phyloP scores from a whole-genome alignment of 2,888 invertebrate genomes.

The Drosophila colorata region DNA sequence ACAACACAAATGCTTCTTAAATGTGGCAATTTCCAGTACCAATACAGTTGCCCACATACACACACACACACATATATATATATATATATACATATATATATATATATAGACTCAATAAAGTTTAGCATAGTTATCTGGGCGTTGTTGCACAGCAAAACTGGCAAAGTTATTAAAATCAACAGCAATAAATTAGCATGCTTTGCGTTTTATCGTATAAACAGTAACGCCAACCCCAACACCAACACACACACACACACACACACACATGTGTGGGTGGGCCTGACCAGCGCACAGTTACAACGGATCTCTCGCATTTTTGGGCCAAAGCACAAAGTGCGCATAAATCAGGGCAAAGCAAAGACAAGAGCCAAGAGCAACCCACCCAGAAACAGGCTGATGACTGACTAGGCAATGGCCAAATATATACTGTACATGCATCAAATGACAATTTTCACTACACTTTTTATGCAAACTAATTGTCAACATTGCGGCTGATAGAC shows the following conservation, averaged over 20 bases:
- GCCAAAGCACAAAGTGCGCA: conserved; percentile 57
- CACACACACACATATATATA: conserved; percentile 4
- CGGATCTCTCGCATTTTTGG: conserved; percentile 52
- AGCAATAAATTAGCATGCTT: conserved; percentile 77
- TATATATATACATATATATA: conserved; percentile 1
- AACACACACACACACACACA: background rate
- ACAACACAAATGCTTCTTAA: conserved; percentile 5
- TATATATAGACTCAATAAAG: conserved; percentile 42
- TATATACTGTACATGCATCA: conserved; percentile 13
- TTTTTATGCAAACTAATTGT: conserved; percentile 66
- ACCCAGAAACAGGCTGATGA: conserved; percentile 28
- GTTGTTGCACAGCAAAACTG: conserved; percentile 46
- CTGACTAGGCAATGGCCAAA: conserved; percentile 43
- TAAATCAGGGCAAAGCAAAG: conserved; percentile 71
- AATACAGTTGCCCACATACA: conserved; percentile 9
- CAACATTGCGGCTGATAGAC: conserved; percentile 40
- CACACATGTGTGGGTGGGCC: too few relatives aligned
- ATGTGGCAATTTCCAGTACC: conserved; percentile 12
- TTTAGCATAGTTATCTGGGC: conserved; percentile 63
- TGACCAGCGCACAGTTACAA: background rate
- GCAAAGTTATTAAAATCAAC: conserved; percentile 76
- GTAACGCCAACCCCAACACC: conserved; percentile 22
- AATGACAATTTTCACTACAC: conserved; percentile 64
- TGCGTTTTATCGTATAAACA: conserved; percentile 61
- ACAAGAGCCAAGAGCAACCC: conserved; percentile 49